Evolutionary conservation across 1,140 invertebrate species (phyloP), one percentile per base, ranked within the genome.

Genomic region (Linepithema humile): DNA sequence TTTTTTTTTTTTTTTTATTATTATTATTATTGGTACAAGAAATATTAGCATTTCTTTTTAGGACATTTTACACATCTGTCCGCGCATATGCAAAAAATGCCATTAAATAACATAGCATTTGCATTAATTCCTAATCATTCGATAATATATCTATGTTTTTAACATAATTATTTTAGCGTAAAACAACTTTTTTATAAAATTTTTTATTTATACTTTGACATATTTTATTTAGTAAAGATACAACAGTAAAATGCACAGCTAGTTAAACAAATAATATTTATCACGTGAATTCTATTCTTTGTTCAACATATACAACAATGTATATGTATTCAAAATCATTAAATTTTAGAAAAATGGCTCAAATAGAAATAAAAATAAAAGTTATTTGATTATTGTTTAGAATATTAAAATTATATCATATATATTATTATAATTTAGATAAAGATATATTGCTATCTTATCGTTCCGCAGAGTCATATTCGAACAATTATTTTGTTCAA

Each of bases 171-270:
- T n/a, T 45, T 45, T 15, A 10, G 10, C 20, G 15, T 20, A 50
- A 35, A 38, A 15, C 20, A 53, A 38, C n/a, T 0, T 2, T 9
- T 73, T 73, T 57, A 43, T n/a, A 59, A 74, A 74, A 43, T 40
- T 29, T 23, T 70, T 70, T 26, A 12, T 12, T 65, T 72, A 10
- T 20, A 38, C 43, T 38, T 40, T 29, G 3, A 23, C 3, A 35
- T 38, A 38, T 55, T 72, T 57, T 55, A 73, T 57, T 9, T 40
- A 40, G 15, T 9, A 73, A 74, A 7, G 10, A 40, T 73, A 59
- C 0, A 59, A 9, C 17, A 5, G 4, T 35, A 35, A 48, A 48
- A 48, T 32, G 9, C 5, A 29, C 20, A 48, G 3, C 17, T 64
- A 48, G 4, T 74, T 45, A 32, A 5, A 60, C 9, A 45, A 43